Evolutionary conservation across 2,888 invertebrate species (phyloP).

Genomic region (Notodonta ziczac): DNA sequence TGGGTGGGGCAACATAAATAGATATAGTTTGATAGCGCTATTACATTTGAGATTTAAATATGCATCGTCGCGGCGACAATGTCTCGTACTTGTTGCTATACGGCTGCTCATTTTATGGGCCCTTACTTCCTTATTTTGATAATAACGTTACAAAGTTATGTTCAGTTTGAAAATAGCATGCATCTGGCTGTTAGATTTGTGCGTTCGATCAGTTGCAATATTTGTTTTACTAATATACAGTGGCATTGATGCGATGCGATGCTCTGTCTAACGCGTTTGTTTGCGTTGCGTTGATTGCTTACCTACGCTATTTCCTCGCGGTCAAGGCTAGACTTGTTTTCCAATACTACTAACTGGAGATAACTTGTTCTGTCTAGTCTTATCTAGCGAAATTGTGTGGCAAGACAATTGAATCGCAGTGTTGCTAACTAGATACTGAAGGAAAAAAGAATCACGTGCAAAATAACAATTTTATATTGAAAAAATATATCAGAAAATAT

Average conservation of each 20-base stretch:
- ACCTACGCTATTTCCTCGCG: background rate
- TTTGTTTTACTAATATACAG: background rate
- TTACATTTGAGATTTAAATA: conserved; percentile 66
- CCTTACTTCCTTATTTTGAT: conserved; percentile 66
- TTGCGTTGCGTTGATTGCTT: background rate
- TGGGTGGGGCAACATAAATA: conserved; percentile 57
- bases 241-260: background rate
- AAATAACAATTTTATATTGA: no score
- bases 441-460: no score
- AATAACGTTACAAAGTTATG: conserved; percentile 49
- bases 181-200: conserved; percentile 16
- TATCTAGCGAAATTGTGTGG: background rate
- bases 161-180: conserved; percentile 17
- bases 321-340: background rate
- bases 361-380: background rate
- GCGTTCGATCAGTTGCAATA: conserved; percentile 4
- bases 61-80: conserved; percentile 59
- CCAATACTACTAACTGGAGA: background rate
- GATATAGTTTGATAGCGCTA: conserved; percentile 57
- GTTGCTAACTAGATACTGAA: no score
- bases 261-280: background rate
- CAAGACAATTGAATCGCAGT: no score
- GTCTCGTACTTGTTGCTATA: conserved; percentile 61
- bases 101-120: conserved; percentile 46
- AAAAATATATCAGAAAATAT: no score